Evolutionary conservation across 2,888 invertebrate species (phyloP).

Genomic region (Drosophila nr. medialis): DNA sequence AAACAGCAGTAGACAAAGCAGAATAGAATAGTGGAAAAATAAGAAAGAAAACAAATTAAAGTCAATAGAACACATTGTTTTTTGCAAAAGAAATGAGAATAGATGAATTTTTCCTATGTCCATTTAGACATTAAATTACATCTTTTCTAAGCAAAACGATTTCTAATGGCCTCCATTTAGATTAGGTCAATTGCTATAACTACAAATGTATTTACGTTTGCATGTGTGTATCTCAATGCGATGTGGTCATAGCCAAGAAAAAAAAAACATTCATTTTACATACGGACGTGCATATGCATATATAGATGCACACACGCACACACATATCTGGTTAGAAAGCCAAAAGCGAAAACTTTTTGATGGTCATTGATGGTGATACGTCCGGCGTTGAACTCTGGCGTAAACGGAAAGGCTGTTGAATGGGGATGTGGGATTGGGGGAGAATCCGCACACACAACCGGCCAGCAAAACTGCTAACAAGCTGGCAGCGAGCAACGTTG

Average conservation of each 20-base stretch:
- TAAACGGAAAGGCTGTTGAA: constrained; percentile 15
- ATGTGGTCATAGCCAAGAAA: constrained; percentile 25
- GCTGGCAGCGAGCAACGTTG: constrained; percentile 55
- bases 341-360: constrained; percentile 68
- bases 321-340: constrained; percentile 50
- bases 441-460: background rate
- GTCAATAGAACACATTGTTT: background rate
- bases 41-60: background rate
- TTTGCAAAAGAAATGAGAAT: background rate
- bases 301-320: background rate
- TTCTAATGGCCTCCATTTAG: constrained; percentile 74
- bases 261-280: constrained; percentile 36
- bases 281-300: background rate
- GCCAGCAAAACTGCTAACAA: constrained; percentile 70
- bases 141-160: constrained; percentile 69
- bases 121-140: constrained; percentile 37
- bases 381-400: constrained; percentile 53
- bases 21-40: no score
- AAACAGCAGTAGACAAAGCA: background rate
- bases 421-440: background rate
- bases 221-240: constrained; percentile 48
- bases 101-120: background rate
- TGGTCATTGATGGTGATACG: constrained; percentile 71
- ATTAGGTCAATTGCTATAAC: constrained; percentile 72
- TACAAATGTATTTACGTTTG: background rate